Percentiles rank a stretch among this genome's conserved stretches.
Conservation (phyloP, 1,140 invertebrate genomes). For the Neodiprion fabricii region DNA sequence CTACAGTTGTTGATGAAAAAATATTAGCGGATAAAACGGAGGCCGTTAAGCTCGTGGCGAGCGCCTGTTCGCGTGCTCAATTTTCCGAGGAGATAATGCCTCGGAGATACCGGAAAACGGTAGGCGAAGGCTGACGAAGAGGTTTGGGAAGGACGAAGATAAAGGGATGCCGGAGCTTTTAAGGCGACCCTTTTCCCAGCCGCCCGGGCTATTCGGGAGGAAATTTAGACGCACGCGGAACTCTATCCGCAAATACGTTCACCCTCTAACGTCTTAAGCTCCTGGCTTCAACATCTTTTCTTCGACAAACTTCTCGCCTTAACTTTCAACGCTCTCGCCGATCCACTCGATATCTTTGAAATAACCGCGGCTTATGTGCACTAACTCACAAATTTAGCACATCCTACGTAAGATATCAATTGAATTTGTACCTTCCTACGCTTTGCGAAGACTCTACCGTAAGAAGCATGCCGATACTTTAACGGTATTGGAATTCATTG, state of each 20-base stretch:
- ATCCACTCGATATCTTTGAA: no score
- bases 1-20: no score
- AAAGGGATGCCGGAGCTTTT: neutral
- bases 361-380: no score
- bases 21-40: no score
- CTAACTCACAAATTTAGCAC: no score
- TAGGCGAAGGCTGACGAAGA: neutral
- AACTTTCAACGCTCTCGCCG: neutral
- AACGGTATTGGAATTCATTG: no score
- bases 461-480: no score
- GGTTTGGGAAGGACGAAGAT: neutral
- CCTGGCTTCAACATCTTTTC: neutral
- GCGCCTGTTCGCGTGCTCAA: neutral
- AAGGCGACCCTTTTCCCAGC: neutral
- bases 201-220: neutral
- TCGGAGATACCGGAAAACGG: neutral
- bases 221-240: neutral
- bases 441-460: no score
- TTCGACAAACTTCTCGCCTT: neutral
- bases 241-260: neutral
- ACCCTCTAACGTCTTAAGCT: neutral
- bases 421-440: no score
- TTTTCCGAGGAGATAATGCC: no score
- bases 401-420: no score
- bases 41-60: neutral